Evolutionary conservation across 2,113 vertebrate genomes (phyloP), one percentile per base, ranked within the genome.

Genomic region (Tinamus guttatus): DNA sequence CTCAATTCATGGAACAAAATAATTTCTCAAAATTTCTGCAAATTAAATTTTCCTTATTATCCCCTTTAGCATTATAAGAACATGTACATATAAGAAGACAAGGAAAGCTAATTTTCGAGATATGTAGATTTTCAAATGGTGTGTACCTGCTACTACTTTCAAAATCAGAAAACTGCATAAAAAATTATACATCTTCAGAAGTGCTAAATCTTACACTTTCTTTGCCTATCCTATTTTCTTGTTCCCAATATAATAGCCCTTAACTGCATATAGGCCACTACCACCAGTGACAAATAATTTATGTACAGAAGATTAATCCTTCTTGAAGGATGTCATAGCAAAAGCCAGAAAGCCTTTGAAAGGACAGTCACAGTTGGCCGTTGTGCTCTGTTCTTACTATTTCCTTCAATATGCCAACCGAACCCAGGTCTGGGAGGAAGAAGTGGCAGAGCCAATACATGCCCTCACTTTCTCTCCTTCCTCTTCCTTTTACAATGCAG

Each of bases 371-470:
- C 16, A 79, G 45, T 13, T 7, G 78, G 6, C 78, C 2, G 6
- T 83, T 74, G 7, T 9, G 24, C 0, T 41, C 6, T 45, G 56
- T 62, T 58, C 22, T 9, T 24, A 51, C 7, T 1, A 7, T 16
- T 71, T 28, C 11, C 17, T 93, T 81, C 45, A 81, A 28, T 27
- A 88, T 32, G 58, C 9, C 47, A 64, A 8, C 30, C 16, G 34
- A 83, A 56, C 3, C 7, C 25, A 51, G 62, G 52, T 54, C 0
- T 0, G 0, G 13, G 15, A 59, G 21, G 8, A 68, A 24, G 6
- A 87, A 13, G 22, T 2, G 9, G 4, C 11, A 7, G 27, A 77
- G 36, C 68, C 47, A 30, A 38, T n/a, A n/a, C n/a, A 36, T n/a
- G 56, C 38, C 10, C 4, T 24, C 6, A 21, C 9, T 78, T 89